Evolutionary conservation across 53 echinoderm and acorn worm species (phyloP).

Genomic region (Arbacia lixula): DNA sequence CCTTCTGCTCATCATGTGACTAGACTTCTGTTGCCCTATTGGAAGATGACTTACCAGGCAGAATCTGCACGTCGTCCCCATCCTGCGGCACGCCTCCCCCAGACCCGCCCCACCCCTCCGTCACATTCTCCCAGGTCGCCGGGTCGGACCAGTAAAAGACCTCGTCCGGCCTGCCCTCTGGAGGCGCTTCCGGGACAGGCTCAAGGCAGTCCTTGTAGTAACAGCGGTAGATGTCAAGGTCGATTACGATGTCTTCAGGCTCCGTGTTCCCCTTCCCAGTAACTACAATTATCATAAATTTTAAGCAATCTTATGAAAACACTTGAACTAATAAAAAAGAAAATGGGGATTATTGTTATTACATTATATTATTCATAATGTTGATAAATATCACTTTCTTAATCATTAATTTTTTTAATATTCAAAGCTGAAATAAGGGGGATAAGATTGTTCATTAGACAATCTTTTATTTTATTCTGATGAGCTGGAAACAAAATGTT

Average conservation of each 20-base stretch:
- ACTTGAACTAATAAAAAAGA: not conserved
- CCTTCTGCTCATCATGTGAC: no score
- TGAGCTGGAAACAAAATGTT: no score
- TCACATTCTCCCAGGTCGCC: slow-evolving; percentile 76
- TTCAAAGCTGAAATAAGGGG: no score
- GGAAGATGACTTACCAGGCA: slow-evolving; percentile 86
- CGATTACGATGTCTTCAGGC: slow-evolving; percentile 25
- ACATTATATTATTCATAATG: not conserved
- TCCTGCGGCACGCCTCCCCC: slow-evolving; percentile 69
- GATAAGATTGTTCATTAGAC: no score
- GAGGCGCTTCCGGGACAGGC: slow-evolving; percentile 68
- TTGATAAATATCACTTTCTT: no score
- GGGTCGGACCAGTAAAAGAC: slow-evolving; percentile 75
- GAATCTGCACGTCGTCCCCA: slow-evolving; percentile 80
- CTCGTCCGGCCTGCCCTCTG: slow-evolving; percentile 69
- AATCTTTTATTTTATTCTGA: no score
- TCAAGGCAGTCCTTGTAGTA: slow-evolving; percentile 80
- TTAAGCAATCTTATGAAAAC: no score
- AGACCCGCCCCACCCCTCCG: slow-evolving; percentile 79
- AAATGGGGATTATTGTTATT: not conserved
- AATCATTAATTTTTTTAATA: no score
- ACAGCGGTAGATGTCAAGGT: slow-evolving; percentile 88
- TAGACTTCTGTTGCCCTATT: no score
- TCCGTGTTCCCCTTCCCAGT: slow-evolving; percentile 74
- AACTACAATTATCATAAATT: no score